These are phyloP conservation scores for Clivina fossor DNA, from an alignment of 2,888 invertebrate species.

Conservation along the genomic window DNA sequence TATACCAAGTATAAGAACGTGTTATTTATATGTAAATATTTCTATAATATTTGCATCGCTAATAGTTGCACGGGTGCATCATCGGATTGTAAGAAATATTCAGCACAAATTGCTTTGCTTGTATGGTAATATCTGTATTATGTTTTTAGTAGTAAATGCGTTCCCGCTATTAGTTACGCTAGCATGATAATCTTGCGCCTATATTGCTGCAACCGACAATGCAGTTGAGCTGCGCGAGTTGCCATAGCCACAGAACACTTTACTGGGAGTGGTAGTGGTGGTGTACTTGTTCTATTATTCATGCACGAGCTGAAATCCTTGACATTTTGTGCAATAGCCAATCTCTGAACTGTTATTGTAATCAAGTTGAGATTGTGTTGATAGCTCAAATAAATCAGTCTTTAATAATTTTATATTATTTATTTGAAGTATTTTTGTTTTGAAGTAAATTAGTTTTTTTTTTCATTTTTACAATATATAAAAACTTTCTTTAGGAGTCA, in stretches of 20 bases:
- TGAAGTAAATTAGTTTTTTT: no score
- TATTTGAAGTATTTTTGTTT: no score
- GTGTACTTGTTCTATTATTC: not conserved
- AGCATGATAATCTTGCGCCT: slow-evolving; percentile 2
- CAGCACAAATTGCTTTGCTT: slow-evolving; percentile 1
- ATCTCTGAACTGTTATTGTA: no score
- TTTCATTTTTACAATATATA: no score
- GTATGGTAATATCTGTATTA: not conserved
- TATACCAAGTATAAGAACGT: not conserved
- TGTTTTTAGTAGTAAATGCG: slow-evolving; percentile 1
- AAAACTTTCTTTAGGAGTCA: no score
- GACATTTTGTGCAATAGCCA: no score
- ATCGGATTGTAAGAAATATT: slow-evolving; percentile 4
- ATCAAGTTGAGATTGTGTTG: no score
- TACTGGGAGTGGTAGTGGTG: not conserved
- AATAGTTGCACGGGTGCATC: no score
- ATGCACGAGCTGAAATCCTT: not conserved
- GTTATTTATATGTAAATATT: slow-evolving; percentile 16
- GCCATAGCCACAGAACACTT: no score
- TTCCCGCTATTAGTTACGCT: not conserved
- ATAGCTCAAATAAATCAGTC: no score
- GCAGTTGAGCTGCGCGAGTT: not conserved
- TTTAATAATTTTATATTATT: no score
- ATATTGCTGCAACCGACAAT: slow-evolving; percentile 2
- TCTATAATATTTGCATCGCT: not conserved